Conservation (phyloP, 2,888 invertebrate genomes). For the Apamea sordens region DNA sequence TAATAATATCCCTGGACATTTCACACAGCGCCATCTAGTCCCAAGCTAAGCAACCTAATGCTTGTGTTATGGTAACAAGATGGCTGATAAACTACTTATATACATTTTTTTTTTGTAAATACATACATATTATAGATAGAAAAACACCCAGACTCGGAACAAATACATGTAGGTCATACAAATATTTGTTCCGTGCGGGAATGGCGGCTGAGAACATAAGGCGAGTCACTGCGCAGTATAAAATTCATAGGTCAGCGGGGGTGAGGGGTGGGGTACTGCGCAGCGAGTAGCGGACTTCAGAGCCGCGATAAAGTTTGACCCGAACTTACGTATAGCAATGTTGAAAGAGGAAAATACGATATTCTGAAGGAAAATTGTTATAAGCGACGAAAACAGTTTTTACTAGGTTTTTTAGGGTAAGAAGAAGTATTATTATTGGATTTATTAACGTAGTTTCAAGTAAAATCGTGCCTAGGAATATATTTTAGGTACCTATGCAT, state of each 20-base stretch:
- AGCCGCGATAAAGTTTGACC: neutral
- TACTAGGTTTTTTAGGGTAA: neutral
- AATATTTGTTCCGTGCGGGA: too few relatives aligned
- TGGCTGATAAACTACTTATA: too few relatives aligned
- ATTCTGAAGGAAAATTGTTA: constrained; percentile 19
- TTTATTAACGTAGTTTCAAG: constrained; percentile 20
- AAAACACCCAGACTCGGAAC: too few relatives aligned
- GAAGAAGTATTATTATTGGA: constrained; percentile 19
- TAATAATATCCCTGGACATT: too few relatives aligned
- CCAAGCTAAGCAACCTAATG: too few relatives aligned
- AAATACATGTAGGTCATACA: too few relatives aligned
- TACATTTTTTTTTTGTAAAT: too few relatives aligned
- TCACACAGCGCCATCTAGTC: too few relatives aligned
- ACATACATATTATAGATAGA: too few relatives aligned
- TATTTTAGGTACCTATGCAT: neutral
- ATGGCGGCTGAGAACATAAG: neutral
- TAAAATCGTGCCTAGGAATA: constrained; percentile 17
- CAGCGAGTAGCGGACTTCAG: neutral
- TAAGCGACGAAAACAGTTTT: constrained; percentile 10
- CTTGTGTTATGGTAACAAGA: too few relatives aligned
- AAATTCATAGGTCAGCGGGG: neutral
- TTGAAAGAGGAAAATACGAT: constrained; percentile 31
- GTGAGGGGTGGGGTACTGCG: neutral
- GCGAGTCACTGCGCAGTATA: neutral
- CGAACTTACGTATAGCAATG: constrained; percentile 6